Conservation (phyloP, 2,888 invertebrate genomes). For the Conistra vaccinii region DNA sequence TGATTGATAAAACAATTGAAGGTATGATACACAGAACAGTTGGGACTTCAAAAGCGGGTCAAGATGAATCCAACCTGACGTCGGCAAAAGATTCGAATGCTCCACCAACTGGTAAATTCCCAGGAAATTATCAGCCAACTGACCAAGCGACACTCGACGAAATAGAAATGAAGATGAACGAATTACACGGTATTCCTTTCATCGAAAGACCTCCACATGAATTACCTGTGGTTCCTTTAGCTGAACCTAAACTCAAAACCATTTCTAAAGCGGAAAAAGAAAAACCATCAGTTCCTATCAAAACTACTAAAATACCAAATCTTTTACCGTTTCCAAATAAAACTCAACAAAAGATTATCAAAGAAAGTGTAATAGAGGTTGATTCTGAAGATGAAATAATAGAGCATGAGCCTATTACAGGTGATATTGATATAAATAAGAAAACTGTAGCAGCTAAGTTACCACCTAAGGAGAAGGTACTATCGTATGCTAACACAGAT, state of each 20-base stretch:
- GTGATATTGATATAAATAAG: conserved; percentile 71
- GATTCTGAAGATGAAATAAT: conserved; percentile 80
- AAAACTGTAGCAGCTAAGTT: conserved; percentile 61
- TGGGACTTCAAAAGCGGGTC: conserved; percentile 70
- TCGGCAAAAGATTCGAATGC: conserved; percentile 57
- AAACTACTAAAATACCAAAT: conserved; percentile 75
- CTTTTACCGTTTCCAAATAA: conserved; percentile 75
- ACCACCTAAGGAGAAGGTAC: conserved; percentile 58
- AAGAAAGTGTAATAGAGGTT: conserved; percentile 69
- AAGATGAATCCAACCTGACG: conserved; percentile 71
- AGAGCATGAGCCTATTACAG: conserved; percentile 77
- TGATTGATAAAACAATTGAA: conserved; percentile 87
- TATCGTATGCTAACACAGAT: conserved; percentile 39
- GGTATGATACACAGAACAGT: conserved; percentile 81
- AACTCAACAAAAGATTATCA: conserved; percentile 66
- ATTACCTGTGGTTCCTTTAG: conserved; percentile 73
- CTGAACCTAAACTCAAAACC: conserved; percentile 68
- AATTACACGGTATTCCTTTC: conserved; percentile 86
- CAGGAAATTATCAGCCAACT: conserved; percentile 63
- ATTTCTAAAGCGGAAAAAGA: conserved; percentile 70
- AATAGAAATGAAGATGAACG: conserved; percentile 88
- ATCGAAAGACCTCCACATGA: conserved; percentile 83
- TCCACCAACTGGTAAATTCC: conserved; percentile 63
- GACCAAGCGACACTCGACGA: conserved; percentile 78
- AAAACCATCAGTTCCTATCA: conserved; percentile 58